These are phyloP conservation scores for Macrotis lagotis DNA, from an alignment of 2,113 vertebrate genomes.

Conservation along the genomic window DNA sequence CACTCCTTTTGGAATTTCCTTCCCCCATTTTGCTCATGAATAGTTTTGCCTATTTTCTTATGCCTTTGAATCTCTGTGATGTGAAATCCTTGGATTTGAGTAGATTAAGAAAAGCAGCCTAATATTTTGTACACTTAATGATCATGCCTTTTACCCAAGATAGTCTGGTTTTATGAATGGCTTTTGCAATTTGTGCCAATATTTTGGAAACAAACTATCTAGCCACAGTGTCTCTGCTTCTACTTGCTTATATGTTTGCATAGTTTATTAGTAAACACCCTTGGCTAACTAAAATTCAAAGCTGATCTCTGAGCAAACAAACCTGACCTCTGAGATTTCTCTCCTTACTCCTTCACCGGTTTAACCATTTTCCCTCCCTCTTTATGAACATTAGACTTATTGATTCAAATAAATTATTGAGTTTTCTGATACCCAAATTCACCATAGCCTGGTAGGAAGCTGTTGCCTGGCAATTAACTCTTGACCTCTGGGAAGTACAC, in stretches of 20 bases:
- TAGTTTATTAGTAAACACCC: conserved; percentile 76
- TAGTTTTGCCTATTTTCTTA: background rate
- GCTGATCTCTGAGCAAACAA: conserved; percentile 70
- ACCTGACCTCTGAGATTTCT: conserved; percentile 68
- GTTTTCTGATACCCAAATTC: conserved; percentile 35
- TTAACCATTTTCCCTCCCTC: conserved; percentile 46
- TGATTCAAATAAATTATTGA: conserved; percentile 36
- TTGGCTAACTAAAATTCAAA: conserved; percentile 74
- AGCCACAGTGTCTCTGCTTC: conserved; percentile 65
- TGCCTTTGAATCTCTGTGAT: background rate
- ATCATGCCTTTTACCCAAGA: background rate
- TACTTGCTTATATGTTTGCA: conserved; percentile 62
- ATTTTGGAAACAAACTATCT: conserved; percentile 69
- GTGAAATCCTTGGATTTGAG: background rate
- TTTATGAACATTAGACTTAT: conserved; percentile 55
- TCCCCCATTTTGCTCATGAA: background rate
- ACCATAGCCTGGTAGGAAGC: conserved; percentile 54
- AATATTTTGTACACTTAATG: conserved; percentile 11
- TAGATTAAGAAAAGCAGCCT: background rate
- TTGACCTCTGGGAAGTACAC: conserved; percentile 67
- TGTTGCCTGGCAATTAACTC: conserved; percentile 73
- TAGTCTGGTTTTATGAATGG: conserved; percentile 57
- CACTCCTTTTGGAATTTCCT: background rate
- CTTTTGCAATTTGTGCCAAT: conserved; percentile 56
- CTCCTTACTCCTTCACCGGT: conserved; percentile 16